A percentile compares a stretch with the other conserved stretches of the same genome.
Conservation (phyloP, 2,797 vertebrate species). For the Apodemus agrarius region DNA sequence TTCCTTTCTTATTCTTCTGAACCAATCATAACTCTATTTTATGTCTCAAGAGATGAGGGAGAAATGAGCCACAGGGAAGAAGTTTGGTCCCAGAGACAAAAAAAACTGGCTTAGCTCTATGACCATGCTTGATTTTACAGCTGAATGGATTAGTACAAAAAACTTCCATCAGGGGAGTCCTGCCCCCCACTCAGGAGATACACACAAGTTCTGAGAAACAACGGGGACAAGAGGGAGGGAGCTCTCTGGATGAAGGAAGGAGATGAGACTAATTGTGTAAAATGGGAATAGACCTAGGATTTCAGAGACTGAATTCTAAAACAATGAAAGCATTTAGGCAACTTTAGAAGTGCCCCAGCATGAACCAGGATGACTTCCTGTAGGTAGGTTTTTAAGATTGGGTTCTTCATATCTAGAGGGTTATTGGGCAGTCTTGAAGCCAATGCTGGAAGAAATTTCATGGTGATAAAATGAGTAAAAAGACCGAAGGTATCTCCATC, state of each 20-base stretch:
- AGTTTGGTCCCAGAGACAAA: neutral
- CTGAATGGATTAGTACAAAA: neutral
- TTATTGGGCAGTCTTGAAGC: neutral
- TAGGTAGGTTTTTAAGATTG: neutral
- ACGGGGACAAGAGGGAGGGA: neutral
- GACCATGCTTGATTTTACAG: neutral
- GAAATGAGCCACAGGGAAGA: neutral
- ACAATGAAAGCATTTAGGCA: neutral
- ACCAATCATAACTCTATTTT: neutral
- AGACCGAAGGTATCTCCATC: neutral
- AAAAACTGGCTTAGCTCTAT: neutral
- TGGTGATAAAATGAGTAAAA: neutral
- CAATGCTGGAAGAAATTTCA: neutral
- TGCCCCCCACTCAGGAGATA: neutral
- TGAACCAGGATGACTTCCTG: neutral
- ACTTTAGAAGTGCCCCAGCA: neutral
- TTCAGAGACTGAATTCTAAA: neutral
- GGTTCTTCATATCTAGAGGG: neutral
- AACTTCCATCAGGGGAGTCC: neutral
- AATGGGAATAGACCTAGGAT: neutral
- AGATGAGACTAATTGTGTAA: neutral
- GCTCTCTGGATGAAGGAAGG: neutral
- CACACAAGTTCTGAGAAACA: neutral
- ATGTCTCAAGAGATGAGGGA: neutral
- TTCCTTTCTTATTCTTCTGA: neutral